These are phyloP conservation scores for Anthopleura xanthogrammica DNA, from an alignment of 92 coral and sea anemone genomes.

Conservation along the genomic window DNA sequence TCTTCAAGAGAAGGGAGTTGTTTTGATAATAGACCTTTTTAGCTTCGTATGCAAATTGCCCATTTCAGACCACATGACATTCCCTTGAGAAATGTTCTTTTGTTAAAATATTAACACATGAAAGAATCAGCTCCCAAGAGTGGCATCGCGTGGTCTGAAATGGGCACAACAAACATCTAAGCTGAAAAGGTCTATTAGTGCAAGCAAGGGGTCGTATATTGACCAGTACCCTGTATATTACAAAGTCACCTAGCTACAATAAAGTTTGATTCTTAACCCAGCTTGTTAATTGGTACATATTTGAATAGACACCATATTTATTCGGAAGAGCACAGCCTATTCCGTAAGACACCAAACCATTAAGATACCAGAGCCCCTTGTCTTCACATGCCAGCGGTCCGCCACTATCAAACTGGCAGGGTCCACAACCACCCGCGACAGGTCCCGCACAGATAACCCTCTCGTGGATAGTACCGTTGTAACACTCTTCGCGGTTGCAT, in stretches of 20 bases:
- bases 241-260: background rate
- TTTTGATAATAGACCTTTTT: too few species aligned
- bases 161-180: too few species aligned
- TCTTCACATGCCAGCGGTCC: slow-evolving; percentile 83
- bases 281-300: slow-evolving; percentile 67
- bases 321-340: slow-evolving; percentile 70
- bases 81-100: too few species aligned
- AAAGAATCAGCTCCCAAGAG: too few species aligned
- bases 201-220: too few species aligned
- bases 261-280: slow-evolving; percentile 52
- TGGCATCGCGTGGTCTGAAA: too few species aligned
- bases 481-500: slow-evolving; percentile 63
- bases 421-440: slow-evolving; percentile 70
- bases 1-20: too few species aligned
- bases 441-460: slow-evolving; percentile 87
- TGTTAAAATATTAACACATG: too few species aligned
- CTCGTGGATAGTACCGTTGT: slow-evolving; percentile 70
- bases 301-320: slow-evolving; percentile 81
- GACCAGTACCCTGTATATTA: too few species aligned
- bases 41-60: too few species aligned
- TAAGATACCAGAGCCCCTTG: slow-evolving; percentile 66
- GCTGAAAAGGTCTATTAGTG: too few species aligned
- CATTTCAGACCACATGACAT: too few species aligned
- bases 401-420: slow-evolving; percentile 93
- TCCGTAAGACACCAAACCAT: slow-evolving; percentile 85